These are phyloP conservation scores for Papilio protenor DNA, from an alignment of 2,888 invertebrate species.

Conservation along the genomic window DNA sequence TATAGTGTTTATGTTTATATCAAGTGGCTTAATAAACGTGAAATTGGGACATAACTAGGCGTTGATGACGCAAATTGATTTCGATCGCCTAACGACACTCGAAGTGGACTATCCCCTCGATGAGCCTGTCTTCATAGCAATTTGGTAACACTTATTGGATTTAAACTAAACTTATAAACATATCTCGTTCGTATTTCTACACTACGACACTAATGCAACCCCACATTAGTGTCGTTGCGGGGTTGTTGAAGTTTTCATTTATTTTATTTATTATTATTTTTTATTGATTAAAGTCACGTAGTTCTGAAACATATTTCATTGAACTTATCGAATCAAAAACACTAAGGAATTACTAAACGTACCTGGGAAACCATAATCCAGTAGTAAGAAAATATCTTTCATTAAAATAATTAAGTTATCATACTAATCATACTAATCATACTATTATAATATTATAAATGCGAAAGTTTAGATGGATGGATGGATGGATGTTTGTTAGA, in stretches of 20 bases:
- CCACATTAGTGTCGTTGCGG: background rate
- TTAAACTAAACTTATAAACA: background rate
- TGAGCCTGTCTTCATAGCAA: slow-evolving; percentile 9
- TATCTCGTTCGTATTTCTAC: background rate
- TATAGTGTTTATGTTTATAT: slow-evolving; percentile 17
- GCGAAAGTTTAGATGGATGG: too few species aligned
- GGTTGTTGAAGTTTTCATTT: too few species aligned
- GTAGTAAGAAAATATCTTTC: too few species aligned
- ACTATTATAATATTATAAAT: too few species aligned
- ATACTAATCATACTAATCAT: too few species aligned
- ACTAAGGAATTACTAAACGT: too few species aligned
- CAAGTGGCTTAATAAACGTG: slow-evolving; percentile 52
- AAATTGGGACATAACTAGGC: slow-evolving; percentile 50
- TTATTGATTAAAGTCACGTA: background rate
- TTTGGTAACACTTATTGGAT: slow-evolving; percentile 4
- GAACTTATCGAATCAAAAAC: too few species aligned
- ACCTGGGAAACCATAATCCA: too few species aligned
- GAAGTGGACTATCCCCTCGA: background rate
- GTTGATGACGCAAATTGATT: slow-evolving; percentile 50
- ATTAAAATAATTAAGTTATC: too few species aligned
- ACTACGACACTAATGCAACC: background rate
- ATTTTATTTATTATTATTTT: background rate
- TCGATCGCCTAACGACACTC: slow-evolving; percentile 42
- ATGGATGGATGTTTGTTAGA: too few species aligned
- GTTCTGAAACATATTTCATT: too few species aligned